Conservation (phyloP, 2,888 invertebrate genomes). For the Strigamia transsilvanica region DNA sequence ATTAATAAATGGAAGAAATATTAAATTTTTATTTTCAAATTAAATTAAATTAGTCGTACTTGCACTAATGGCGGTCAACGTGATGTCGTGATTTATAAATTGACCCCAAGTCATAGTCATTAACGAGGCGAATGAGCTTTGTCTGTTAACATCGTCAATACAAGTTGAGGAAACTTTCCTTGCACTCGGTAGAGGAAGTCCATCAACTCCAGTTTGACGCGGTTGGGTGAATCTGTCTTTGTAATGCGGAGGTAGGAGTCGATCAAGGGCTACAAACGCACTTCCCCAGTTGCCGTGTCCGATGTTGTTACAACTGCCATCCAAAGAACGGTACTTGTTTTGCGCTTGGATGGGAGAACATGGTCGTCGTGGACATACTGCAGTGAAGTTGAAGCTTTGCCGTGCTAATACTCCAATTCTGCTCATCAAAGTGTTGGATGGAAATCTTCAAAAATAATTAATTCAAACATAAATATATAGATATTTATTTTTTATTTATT, state of each 20-base stretch:
- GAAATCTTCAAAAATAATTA: neutral
- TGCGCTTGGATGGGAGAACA: neutral
- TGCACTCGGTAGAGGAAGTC: constrained; percentile 44
- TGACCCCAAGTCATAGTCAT: constrained; percentile 53
- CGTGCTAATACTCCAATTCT: neutral
- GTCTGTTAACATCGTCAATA: constrained; percentile 45
- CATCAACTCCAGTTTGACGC: constrained; percentile 50
- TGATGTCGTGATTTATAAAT: constrained; percentile 53
- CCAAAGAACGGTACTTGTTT: constrained; percentile 23
- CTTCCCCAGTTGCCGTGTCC: constrained; percentile 42
- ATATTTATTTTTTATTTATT: neutral
- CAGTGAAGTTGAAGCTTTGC: neutral
- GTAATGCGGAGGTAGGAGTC: constrained; percentile 41
- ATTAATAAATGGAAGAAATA: constrained; percentile 17
- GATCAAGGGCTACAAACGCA: constrained; percentile 45
- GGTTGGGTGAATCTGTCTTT: constrained; percentile 24
- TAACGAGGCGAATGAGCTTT: constrained; percentile 48
- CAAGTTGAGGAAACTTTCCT: constrained; percentile 16
- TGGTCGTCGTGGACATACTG: neutral
- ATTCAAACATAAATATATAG: neutral
- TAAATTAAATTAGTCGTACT: constrained; percentile 23
- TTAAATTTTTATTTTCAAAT: neutral
- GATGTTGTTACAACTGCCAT: constrained; percentile 51
- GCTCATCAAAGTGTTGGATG: neutral
- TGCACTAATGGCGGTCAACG: constrained; percentile 51